phyloP scores from a whole-genome alignment of 2,113 vertebrate genomes.

The Bettongia penicillata region DNA sequence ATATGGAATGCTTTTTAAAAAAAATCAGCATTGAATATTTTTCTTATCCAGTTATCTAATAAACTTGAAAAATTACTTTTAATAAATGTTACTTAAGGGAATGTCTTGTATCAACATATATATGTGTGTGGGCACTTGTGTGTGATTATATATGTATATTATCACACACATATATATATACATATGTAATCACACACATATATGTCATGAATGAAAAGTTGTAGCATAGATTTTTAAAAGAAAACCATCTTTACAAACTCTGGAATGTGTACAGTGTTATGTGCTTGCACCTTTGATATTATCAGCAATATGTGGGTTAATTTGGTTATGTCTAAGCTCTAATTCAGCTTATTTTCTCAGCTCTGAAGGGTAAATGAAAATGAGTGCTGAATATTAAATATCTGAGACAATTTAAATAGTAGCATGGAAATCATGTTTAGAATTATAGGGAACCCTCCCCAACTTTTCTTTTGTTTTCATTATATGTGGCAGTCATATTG shows the following conservation, averaged over 20 bases:
- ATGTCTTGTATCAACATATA: neutral
- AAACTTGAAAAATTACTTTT: neutral
- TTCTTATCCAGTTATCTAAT: neutral
- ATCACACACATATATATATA: too few relatives aligned
- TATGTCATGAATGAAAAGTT: neutral
- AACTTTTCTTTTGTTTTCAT: neutral
- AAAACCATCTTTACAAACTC: neutral
- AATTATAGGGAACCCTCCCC: neutral
- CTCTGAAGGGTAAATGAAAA: slow-evolving; percentile 40
- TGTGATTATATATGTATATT: too few relatives aligned
- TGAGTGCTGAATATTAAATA: slow-evolving; percentile 49
- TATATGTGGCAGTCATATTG: slow-evolving; percentile 25
- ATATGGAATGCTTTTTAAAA: neutral
- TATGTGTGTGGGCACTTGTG: too few relatives aligned
- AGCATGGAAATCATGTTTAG: slow-evolving; percentile 28
- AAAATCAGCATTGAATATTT: neutral
- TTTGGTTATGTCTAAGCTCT: neutral
- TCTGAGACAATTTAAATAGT: neutral
- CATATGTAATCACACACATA: too few relatives aligned
- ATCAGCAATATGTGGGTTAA: neutral
- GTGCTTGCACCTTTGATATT: neutral
- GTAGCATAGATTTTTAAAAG: neutral
- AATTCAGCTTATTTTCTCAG: neutral
- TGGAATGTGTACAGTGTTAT: neutral
- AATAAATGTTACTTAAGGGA: neutral